These are phyloP conservation scores for Aculops lycopersici DNA, from an alignment of 1,140 invertebrate species.

Conservation along the genomic window DNA sequence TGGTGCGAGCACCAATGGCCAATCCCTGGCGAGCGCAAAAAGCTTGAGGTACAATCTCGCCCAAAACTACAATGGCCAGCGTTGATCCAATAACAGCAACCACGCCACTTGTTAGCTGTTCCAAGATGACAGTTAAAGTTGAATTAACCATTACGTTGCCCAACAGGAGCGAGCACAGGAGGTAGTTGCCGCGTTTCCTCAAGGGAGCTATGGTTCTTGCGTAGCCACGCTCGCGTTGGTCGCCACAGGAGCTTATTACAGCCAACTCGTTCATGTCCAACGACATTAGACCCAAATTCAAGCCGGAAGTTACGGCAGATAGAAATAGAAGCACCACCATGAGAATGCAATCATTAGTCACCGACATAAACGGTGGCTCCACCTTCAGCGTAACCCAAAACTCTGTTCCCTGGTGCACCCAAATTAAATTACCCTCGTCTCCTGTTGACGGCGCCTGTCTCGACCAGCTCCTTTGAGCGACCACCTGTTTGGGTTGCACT, in stretches of 20 bases:
- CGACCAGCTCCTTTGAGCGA: neutral
- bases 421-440: slow-evolving; percentile 6
- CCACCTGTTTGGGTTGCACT: neutral
- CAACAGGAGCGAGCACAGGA: slow-evolving; percentile 12
- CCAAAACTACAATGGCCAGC: slow-evolving; percentile 13
- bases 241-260: slow-evolving; percentile 13
- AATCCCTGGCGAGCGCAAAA: slow-evolving; percentile 14
- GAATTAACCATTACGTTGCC: slow-evolving; percentile 14
- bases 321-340: slow-evolving; percentile 36
- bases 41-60: slow-evolving; percentile 15
- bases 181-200: slow-evolving; percentile 30
- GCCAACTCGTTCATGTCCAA: slow-evolving; percentile 60
- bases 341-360: slow-evolving; percentile 18
- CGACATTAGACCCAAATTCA: slow-evolving; percentile 87
- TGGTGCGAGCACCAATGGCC: slow-evolving; percentile 23
- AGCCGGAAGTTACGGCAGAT: slow-evolving; percentile 67
- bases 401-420: slow-evolving; percentile 15
- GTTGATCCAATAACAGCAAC: slow-evolving; percentile 13
- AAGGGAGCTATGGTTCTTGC: slow-evolving; percentile 55
- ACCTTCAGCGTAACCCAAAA: slow-evolving; percentile 12
- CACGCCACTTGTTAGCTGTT: slow-evolving; percentile 17
- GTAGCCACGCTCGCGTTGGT: slow-evolving; percentile 17
- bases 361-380: slow-evolving; percentile 15
- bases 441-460: neutral
- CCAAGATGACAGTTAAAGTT: slow-evolving; percentile 14